Evolutionary conservation across 1,140 invertebrate genomes (phyloP).

Genomic region (Leucophenga varia): DNA sequence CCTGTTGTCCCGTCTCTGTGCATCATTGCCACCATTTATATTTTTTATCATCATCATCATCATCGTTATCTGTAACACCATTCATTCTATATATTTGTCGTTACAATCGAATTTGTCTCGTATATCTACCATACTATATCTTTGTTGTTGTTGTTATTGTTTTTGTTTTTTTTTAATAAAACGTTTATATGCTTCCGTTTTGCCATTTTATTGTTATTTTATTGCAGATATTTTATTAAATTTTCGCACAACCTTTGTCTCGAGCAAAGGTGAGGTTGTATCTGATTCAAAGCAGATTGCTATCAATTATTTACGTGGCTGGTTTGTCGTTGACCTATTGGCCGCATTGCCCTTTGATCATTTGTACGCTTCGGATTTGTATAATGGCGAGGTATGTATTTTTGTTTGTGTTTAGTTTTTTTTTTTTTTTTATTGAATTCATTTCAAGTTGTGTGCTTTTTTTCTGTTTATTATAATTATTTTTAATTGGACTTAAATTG

Average conservation of each 20-base stretch:
- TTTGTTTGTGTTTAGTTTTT: no score
- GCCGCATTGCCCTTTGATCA: conserved; percentile 96
- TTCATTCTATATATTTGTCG: conserved; percentile 2
- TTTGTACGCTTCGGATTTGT: conserved; percentile 83
- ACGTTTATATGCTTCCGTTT: conserved; percentile 10
- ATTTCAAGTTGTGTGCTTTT: no score
- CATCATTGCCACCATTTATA: conserved; percentile 16
- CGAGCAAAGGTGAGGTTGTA: conserved; percentile 97
- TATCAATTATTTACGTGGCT: conserved; percentile 89
- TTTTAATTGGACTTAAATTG: no score
- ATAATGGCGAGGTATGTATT: conserved; percentile 77
- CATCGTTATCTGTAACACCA: not conserved
- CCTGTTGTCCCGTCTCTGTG: conserved; percentile 24
- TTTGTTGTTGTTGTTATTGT: not conserved
- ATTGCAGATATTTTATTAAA: conserved; percentile 94
- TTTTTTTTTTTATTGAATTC: no score
- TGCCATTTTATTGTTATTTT: conserved; percentile 51
- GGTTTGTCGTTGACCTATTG: conserved; percentile 94
- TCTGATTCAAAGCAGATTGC: conserved; percentile 87
- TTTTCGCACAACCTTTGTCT: conserved; percentile 98
- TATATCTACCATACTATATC: conserved; percentile 19
- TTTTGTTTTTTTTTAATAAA: conserved; percentile 19
- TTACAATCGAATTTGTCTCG: conserved; percentile 36
- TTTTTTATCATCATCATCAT: conserved; percentile 6
- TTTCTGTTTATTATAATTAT: no score